Evolutionary conservation across 1,140 invertebrate species (phyloP), one percentile per base, ranked within the genome.

Genomic region (Gyrodactylus salaris): DNA sequence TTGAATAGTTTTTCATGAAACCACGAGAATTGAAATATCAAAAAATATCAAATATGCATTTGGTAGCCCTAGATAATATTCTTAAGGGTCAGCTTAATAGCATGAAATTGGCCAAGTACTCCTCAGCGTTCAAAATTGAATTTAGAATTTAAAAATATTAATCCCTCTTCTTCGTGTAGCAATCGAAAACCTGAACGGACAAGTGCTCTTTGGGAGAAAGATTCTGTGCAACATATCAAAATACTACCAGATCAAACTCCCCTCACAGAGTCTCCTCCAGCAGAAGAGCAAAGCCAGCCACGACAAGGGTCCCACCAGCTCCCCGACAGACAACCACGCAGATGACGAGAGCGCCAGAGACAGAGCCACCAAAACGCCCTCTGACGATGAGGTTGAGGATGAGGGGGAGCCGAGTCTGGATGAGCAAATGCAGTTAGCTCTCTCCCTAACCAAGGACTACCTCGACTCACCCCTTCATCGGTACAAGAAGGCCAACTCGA

Each of bases 401-500:
- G 34, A 54, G 7, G 34, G 34, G 7, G 7, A 54, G 7, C 7
- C 7, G 7, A 16, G 7, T 54, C 7, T 16, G 7, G 34, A 54
- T 54, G 34, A 54, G n/a, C 7, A 54, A 16, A 7, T 54, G 7
- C 34, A 54, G 34, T 54, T 54, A n/a, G 34, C 34, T n/a, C 7
- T 54, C 7, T 54, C 34, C 34, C 85, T 98, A 74, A 98, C 94
- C 76, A 89, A 94, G 84, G 94, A 98, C 81, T 98, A 91, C 81
- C 88, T 88, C 69, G 91, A 89, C 79, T 95, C 91, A 78, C 87
- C 89, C 73, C 85, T 98, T 75, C 94, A 99, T 80, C 86, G 91
- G 81, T 97, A 96, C 84, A 98, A 98, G 84, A 97, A 98, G 82
- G 94, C 93, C 22, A 93, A 94, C 77, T 94, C 90, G 75, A 98